Conservation (phyloP, 2,113 vertebrate species). For the Lanius collurio region DNA sequence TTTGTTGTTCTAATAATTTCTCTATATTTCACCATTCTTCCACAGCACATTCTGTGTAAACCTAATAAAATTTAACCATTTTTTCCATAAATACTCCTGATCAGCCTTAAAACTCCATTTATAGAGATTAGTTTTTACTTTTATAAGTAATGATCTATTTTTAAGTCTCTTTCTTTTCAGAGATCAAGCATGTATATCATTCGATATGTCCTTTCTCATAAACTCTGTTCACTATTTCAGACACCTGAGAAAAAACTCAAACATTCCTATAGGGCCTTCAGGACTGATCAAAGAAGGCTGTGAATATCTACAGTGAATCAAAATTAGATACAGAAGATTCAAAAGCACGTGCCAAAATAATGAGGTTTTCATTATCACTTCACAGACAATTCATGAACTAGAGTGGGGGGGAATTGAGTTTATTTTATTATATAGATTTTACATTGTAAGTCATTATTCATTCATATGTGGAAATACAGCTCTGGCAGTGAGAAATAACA, state of each 20-base stretch:
- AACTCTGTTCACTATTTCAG: background rate
- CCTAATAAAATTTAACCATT: background rate
- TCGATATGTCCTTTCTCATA: background rate
- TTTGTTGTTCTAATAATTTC: background rate
- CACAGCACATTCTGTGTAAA: background rate
- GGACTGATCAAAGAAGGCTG: background rate
- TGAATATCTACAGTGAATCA: background rate
- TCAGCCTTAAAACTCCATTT: background rate
- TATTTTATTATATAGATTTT: background rate
- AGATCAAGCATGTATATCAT: background rate
- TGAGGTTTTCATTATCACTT: background rate
- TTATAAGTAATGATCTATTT: background rate
- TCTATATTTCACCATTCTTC: background rate
- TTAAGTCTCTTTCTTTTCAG: background rate
- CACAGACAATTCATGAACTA: background rate
- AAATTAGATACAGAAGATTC: background rate
- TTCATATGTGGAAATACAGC: background rate
- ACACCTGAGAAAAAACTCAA: background rate
- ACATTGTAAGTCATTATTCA: background rate
- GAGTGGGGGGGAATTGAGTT: rapidly evolving
- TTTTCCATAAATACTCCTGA: background rate
- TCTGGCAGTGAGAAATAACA: background rate
- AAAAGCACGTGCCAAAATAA: background rate
- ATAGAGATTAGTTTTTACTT: background rate
- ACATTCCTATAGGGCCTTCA: background rate